These are phyloP conservation scores for Napeogenes inachia DNA, from an alignment of 2,888 invertebrate genomes.

Conservation along the genomic window DNA sequence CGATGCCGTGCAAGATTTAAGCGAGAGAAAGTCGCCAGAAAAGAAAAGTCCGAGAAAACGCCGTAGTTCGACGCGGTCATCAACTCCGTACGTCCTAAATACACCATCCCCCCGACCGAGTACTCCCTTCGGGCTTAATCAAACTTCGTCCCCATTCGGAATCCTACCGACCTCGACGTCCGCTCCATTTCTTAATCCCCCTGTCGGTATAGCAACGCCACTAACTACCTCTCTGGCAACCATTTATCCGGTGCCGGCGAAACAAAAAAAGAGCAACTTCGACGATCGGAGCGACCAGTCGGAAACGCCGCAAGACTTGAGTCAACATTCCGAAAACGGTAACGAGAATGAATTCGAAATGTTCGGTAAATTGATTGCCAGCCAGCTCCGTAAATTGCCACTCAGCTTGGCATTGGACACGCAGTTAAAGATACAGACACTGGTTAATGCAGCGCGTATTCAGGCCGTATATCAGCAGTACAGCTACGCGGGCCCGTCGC, in stretches of 20 bases:
- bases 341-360: slow-evolving; percentile 73
- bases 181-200: slow-evolving; percentile 66
- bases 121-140: slow-evolving; percentile 67
- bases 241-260: slow-evolving; percentile 65
- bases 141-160: slow-evolving; percentile 56
- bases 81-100: slow-evolving; percentile 69
- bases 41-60: slow-evolving; percentile 70
- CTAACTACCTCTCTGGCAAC: slow-evolving; percentile 67
- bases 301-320: slow-evolving; percentile 66
- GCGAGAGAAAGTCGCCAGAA: slow-evolving; percentile 69
- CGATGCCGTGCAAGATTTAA: slow-evolving; percentile 69
- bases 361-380: slow-evolving; percentile 71
- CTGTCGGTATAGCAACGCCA: slow-evolving; percentile 71
- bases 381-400: slow-evolving; percentile 67
- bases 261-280: slow-evolving; percentile 61
- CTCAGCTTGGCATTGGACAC: slow-evolving; percentile 68
- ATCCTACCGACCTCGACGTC: slow-evolving; percentile 62
- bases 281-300: slow-evolving; percentile 56
- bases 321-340: slow-evolving; percentile 67
- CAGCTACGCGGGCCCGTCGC: slow-evolving; percentile 69
- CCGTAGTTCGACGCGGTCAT: slow-evolving; percentile 67
- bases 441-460: slow-evolving; percentile 68
- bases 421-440: slow-evolving; percentile 68
- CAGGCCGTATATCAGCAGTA: slow-evolving; percentile 73
- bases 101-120: slow-evolving; percentile 69